A percentile compares a stretch with the other conserved stretches of the same genome.
These are phyloP conservation scores for Prosapia bicincta DNA, from an alignment of 2,888 invertebrate genomes.

Conservation along the genomic window DNA sequence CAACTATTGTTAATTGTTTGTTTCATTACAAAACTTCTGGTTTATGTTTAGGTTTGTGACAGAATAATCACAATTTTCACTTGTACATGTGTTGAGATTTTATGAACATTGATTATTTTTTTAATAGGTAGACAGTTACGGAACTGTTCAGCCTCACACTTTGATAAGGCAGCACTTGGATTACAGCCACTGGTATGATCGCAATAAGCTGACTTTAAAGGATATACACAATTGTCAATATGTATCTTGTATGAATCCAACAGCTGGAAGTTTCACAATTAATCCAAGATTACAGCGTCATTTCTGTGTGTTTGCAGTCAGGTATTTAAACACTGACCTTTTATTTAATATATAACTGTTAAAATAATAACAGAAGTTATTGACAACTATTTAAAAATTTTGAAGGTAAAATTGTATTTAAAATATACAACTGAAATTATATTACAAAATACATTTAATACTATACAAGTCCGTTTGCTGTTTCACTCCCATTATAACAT, in stretches of 20 bases:
- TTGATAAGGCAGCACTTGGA: conserved; percentile 93
- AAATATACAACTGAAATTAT: too few relatives aligned
- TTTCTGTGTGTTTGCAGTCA: conserved; percentile 84
- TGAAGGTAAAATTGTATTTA: too few relatives aligned
- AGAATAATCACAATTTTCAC: too few relatives aligned
- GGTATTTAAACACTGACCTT: too few relatives aligned
- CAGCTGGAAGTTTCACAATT: conserved; percentile 95
- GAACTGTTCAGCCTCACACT: conserved; percentile 95
- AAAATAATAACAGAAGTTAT: too few relatives aligned
- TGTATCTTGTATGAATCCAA: conserved; percentile 97
- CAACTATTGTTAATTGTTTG: too few relatives aligned
- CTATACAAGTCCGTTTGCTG: too few relatives aligned
- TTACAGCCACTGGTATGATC: conserved; percentile 94
- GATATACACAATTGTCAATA: conserved; percentile 97
- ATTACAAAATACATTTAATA: too few relatives aligned
- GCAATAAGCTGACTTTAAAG: conserved; percentile 82
- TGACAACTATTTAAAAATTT: too few relatives aligned
- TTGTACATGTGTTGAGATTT: not conserved
- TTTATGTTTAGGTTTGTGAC: not conserved
- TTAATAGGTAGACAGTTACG: conserved; percentile 69
- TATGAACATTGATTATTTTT: not conserved
- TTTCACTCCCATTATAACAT: too few relatives aligned
- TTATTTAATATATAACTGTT: too few relatives aligned
- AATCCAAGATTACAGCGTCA: conserved; percentile 90
- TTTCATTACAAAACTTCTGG: not conserved